Base-by-base conservation (phyloP, 1,140 invertebrate genomes). In the Bombus confusus region DNA sequence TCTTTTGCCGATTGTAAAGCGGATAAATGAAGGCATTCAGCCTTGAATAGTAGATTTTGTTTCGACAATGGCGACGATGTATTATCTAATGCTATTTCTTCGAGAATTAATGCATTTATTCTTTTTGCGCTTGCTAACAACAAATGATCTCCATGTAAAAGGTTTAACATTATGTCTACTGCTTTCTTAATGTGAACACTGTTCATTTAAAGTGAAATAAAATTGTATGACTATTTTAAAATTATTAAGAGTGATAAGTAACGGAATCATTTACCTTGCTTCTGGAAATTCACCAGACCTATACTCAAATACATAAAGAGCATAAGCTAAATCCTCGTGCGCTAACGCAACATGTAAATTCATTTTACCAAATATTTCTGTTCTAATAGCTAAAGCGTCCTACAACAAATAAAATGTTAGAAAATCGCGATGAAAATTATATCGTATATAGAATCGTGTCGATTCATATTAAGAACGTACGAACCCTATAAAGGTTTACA, bases 281-380 rank as follows among this genome's bases (percentile, higher is more conserved):
- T 96, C 96, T 87, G 96, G 96, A 94, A 99, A 99, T 86, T 97
- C 96, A 10, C 98, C 98, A 22, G 97, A 97, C 92, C 97, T 98
- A 93, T 99, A 99, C 95, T 99, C 98, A 72, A 97, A 96, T 18
- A 99, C 98, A 93, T 99, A 99, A 31, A 98, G 96, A 52, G 98
- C 98, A 95, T 99, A 99, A 1, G 98, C 98, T 25, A 99, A 95
- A 95, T 99, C 98, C 95, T 99, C 98, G 94, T 98, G 97, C 43
- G 97, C 97, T 43, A 97, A 96, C 3, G 98, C 98, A 79, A 99
- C 97, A 92, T 97, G 97, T 80, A 99, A 96, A 95, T 98, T 99
- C 92, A 96, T 96, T 89, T 97, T 97, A 22, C 98, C 97, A 95
- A 98, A 99, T 91, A 98, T 96, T 81, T 95, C 93, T 92, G 96